phyloP scores from a whole-genome alignment of 2,888 invertebrate genomes.

The Formica aserva region DNA sequence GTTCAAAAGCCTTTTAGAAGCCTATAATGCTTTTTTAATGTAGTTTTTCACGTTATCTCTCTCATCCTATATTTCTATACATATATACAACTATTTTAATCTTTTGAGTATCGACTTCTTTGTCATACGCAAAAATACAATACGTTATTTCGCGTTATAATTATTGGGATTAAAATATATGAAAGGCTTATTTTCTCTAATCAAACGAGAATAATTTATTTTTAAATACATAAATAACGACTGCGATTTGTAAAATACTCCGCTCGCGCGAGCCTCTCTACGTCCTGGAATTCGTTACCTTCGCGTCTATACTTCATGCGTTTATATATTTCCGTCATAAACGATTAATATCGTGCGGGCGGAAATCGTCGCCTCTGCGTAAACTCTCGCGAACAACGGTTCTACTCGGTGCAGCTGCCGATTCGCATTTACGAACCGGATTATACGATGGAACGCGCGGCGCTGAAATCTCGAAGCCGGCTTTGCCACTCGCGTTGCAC shows the following conservation, averaged over 20 bases:
- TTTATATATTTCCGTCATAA: slow-evolving; percentile 19
- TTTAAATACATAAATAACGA: neutral
- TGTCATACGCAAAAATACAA: neutral
- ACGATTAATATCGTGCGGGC: slow-evolving; percentile 26
- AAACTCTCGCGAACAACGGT: slow-evolving; percentile 15
- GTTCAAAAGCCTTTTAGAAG: slow-evolving; percentile 23
- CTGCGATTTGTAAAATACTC: neutral
- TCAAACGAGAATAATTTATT: neutral
- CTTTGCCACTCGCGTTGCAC: slow-evolving; percentile 28
- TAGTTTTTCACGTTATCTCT: neutral
- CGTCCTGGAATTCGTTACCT: neutral
- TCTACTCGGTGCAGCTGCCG: slow-evolving; percentile 48
- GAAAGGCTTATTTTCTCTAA: neutral
- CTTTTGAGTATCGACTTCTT: neutral
- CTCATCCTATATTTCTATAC: neutral
- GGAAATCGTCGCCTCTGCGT: slow-evolving; percentile 14
- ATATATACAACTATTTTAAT: slow-evolving; percentile 4
- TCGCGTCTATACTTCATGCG: neutral
- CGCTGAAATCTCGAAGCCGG: slow-evolving; percentile 48
- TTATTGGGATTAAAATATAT: neutral
- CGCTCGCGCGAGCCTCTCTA: neutral
- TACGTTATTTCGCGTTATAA: neutral
- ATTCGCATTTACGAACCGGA: slow-evolving; percentile 53
- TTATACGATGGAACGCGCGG: slow-evolving; percentile 40
- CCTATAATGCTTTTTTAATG: slow-evolving; percentile 48